Evolutionary conservation across 2,888 invertebrate species (phyloP), one percentile per base, ranked within the genome.

Genomic region (Lomographa bimaculata): DNA sequence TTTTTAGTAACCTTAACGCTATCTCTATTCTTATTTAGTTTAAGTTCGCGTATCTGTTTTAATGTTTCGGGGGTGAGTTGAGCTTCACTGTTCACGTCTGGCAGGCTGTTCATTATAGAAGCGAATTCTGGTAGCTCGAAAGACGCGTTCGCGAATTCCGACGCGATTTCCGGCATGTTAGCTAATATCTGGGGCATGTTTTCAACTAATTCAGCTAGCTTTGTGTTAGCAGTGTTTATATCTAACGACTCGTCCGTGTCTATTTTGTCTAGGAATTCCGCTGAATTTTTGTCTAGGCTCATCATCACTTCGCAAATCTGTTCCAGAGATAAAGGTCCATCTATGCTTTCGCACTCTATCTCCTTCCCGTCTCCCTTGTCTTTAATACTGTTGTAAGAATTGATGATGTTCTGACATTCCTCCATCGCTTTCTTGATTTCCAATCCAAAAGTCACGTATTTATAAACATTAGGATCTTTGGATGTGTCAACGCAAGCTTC

Each of bases 341-440:
- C 71, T 1, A 55, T 40, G 1, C 8, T 34, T 12, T 57, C 69
- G 0, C 49, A 64, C 0, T 66, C 64, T 1, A 57, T 57, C 0
- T 73, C 72, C 0, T 66, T 72, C 0, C 66, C 71, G 0, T 71
- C 71, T 0, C 70, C 61, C n/a, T 63, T 59, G 3, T 62, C 67
- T 5, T 73, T 75, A 32, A 74, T 72, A 45, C 65, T 74, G 46
- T 80, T 82, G 9, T 83, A 85, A 0, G 85, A 81, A 25, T 84
- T 82, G 1, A 87, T 87, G 8, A 87, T 84, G 50, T 84, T 83
- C 59, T 87, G 85, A 44, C 87, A 86, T 20, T 87, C 86, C 37
- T 87, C 89, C 82, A 89, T 85, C 0, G 86, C 86, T 46, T 82
- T 86, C 41, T 86, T 89, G 2, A 89, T 83, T 61, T 87, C 85